Conservation (phyloP, 2,797 vertebrate genomes). For the Sebastes matsubarae region DNA sequence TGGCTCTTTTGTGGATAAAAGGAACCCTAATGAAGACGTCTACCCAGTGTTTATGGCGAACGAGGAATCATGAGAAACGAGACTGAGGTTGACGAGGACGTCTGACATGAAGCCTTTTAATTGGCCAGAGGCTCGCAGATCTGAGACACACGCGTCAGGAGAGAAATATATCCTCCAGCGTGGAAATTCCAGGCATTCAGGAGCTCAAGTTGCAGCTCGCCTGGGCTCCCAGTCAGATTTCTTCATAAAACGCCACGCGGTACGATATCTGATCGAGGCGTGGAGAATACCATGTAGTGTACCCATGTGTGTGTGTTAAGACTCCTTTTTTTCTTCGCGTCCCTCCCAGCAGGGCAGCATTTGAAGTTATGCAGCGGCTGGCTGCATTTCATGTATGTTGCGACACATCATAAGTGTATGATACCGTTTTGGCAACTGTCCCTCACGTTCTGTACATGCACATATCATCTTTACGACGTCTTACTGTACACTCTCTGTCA, state of each 20-base stretch:
- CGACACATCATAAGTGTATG: slow-evolving; percentile 18
- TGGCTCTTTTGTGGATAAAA: slow-evolving; percentile 57
- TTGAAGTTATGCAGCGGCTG: slow-evolving; percentile 25
- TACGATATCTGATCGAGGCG: slow-evolving; percentile 75
- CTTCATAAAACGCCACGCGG: slow-evolving; percentile 75
- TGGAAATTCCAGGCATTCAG: slow-evolving; percentile 92
- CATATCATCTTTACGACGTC: slow-evolving; percentile 52
- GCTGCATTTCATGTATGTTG: slow-evolving; percentile 42
- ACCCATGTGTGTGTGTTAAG: slow-evolving; percentile 34
- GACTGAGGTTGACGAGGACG: slow-evolving; percentile 61
- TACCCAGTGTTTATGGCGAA: slow-evolving; percentile 68
- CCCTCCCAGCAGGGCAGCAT: slow-evolving; percentile 7
- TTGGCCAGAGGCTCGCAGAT: slow-evolving; percentile 70
- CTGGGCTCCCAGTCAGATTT: slow-evolving; percentile 78
- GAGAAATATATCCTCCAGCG: slow-evolving; percentile 79
- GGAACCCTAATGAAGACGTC: slow-evolving; percentile 67
- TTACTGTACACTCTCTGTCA: slow-evolving; percentile 37
- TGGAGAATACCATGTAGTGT: slow-evolving; percentile 48
- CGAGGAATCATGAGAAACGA: slow-evolving; percentile 61
- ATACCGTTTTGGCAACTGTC: slow-evolving; percentile 54
- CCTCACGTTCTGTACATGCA: slow-evolving; percentile 23
- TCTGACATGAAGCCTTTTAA: slow-evolving; percentile 72
- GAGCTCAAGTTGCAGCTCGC: slow-evolving; percentile 86
- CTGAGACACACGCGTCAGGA: slow-evolving; percentile 72
- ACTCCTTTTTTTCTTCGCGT: background rate